These are phyloP conservation scores for Mesaphorura yosii DNA, from an alignment of 1,140 invertebrate species.

Conservation along the genomic window DNA sequence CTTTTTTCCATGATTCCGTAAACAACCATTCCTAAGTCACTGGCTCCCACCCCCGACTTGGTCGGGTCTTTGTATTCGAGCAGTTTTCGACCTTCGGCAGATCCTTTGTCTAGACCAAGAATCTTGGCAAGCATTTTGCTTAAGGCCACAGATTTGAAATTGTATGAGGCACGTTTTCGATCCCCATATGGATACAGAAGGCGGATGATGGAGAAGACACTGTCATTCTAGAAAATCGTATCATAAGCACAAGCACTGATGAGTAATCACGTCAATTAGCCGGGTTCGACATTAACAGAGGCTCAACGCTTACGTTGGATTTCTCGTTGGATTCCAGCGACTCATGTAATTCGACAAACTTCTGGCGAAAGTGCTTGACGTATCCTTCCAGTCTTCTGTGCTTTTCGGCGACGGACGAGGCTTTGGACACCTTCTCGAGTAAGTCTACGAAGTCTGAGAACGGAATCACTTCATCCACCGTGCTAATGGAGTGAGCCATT, in stretches of 20 bases:
- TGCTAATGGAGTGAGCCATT: not conserved
- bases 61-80: constrained; percentile 44
- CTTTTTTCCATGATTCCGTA: constrained; percentile 55
- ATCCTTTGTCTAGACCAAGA: constrained; percentile 51
- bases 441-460: constrained; percentile 40
- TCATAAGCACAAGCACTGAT: constrained; percentile 13
- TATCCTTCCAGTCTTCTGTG: constrained; percentile 43
- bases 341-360: constrained; percentile 34
- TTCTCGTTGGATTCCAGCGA: constrained; percentile 27
- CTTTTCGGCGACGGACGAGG: constrained; percentile 38
- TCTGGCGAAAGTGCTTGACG: constrained; percentile 41
- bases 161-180: constrained; percentile 49
- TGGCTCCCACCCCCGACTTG: constrained; percentile 35
- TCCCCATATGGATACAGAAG: constrained; percentile 58
- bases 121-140: constrained; percentile 54
- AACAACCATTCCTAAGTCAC: constrained; percentile 63
- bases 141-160: constrained; percentile 53
- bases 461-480: constrained; percentile 26
- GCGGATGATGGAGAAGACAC: constrained; percentile 57
- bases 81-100: constrained; percentile 51
- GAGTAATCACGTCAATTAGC: constrained; percentile 19
- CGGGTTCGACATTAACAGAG: constrained; percentile 27
- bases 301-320: constrained; percentile 24
- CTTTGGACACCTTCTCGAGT: constrained; percentile 44
- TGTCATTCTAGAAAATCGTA: constrained; percentile 34